A percentile compares a stretch with the other conserved stretches of the same genome.
Evolutionary conservation across 2,888 invertebrate genomes (phyloP).

Genomic region (Margaritifera margaritifera): DNA sequence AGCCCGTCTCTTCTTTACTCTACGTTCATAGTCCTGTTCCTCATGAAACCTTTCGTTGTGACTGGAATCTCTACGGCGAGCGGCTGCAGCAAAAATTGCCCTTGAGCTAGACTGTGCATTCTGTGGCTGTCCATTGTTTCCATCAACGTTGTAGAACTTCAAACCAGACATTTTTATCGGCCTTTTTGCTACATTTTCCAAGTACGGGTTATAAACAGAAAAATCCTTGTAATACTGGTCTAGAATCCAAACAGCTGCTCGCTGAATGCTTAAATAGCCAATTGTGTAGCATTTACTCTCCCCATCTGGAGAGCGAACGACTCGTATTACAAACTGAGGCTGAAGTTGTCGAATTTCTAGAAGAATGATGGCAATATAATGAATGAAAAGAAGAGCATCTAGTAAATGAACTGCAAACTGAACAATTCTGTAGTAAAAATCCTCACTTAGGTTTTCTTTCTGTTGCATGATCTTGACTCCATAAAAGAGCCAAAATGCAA

Average conservation of each 20-base stretch:
- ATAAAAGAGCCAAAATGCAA: conserved; percentile 99
- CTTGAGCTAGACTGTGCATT: conserved; percentile 62
- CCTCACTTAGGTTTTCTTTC: conserved; percentile 29
- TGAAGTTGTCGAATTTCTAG: conserved; percentile 94
- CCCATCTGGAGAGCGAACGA: conserved; percentile 97
- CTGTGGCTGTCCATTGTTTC: conserved; percentile 55
- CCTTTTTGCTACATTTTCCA: conserved; percentile 63
- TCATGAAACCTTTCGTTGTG: conserved; percentile 97
- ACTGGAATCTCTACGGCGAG: conserved; percentile 89
- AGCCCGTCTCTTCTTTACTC: conserved; percentile 92
- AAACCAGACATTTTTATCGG: conserved; percentile 64
- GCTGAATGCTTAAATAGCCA: conserved; percentile 86
- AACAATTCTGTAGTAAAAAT: conserved; percentile 86
- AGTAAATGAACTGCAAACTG: conserved; percentile 93
- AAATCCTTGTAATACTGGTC: conserved; percentile 97
- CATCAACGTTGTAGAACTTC: conserved; percentile 98
- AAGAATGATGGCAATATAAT: conserved; percentile 93
- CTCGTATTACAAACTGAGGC: conserved; percentile 81
- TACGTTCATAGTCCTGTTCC: conserved; percentile 95
- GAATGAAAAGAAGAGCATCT: conserved; percentile 94
- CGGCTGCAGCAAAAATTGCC: conserved; percentile 79
- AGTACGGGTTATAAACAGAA: conserved; percentile 95
- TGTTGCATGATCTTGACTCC: conserved; percentile 83
- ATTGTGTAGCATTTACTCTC: conserved; percentile 87
- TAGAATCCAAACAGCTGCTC: conserved; percentile 94